Conservation (phyloP, 2,113 vertebrate species). For the Coryphaenoides rupestris region DNA sequence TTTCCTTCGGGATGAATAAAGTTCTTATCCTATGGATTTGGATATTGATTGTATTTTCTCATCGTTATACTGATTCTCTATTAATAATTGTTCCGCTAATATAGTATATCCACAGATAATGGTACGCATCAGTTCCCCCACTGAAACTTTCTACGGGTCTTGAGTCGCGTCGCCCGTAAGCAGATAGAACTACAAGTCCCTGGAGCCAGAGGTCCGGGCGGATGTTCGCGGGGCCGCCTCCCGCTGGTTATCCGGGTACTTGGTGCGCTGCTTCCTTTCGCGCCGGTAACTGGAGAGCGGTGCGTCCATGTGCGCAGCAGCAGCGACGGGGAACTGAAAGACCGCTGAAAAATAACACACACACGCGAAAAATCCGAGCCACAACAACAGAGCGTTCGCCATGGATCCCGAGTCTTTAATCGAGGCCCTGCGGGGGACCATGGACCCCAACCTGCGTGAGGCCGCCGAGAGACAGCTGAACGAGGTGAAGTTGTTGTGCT, state of each 20-base stretch:
- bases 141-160: too few species aligned
- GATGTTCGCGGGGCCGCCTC: conserved; percentile 71
- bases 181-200: conserved; percentile 74
- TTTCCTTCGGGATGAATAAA: too few species aligned
- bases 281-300: conserved; percentile 92
- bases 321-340: conserved; percentile 72
- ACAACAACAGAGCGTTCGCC: conserved; percentile 49
- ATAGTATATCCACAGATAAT: too few species aligned
- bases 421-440: conserved; percentile 95
- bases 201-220: conserved; percentile 36
- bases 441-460: conserved; percentile 92
- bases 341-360: conserved; percentile 64
- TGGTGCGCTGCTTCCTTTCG: conserved; percentile 93
- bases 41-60: too few species aligned
- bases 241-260: conserved; percentile 91
- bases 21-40: too few species aligned
- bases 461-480: conserved; percentile 92
- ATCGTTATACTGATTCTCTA: too few species aligned
- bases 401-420: conserved; percentile 91
- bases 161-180: too few species aligned
- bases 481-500: conserved; percentile 78
- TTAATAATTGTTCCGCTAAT: too few species aligned
- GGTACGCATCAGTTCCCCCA: too few species aligned
- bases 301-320: conserved; percentile 97
- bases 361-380: conserved; percentile 72